Percentiles rank a stretch among this genome's conserved stretches.
phyloP scores from a whole-genome alignment of 2,888 invertebrate genomes.

The Tetragonula carbonaria region DNA sequence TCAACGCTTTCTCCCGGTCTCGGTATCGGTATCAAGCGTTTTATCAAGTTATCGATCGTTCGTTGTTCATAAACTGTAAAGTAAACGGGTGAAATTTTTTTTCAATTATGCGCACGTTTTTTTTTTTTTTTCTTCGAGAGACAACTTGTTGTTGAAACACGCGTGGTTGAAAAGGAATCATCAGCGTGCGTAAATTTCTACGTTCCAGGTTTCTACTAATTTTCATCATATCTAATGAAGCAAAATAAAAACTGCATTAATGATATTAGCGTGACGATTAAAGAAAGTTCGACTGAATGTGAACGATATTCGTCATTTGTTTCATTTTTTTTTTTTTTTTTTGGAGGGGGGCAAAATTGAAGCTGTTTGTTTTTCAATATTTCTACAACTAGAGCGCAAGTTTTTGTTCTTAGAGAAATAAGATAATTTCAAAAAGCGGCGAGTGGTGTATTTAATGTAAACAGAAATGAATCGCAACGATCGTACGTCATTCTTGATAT shows the following conservation, averaged over 20 bases:
- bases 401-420: neutral
- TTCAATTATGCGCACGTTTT: neutral
- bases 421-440: neutral
- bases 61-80: neutral
- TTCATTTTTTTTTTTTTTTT: neutral
- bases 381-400: neutral
- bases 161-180: no score
- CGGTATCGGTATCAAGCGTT: neutral
- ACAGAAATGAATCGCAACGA: no score
- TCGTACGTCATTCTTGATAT: no score
- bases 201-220: no score
- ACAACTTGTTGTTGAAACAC: neutral
- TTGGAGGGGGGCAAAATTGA: no score
- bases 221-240: neutral
- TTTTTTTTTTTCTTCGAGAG: neutral
- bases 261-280: neutral
- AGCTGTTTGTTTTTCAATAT: neutral
- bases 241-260: neutral
- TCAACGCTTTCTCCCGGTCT: conserved; percentile 31
- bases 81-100: neutral
- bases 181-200: no score
- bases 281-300: neutral
- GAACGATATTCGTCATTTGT: neutral
- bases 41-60: conserved; percentile 4
- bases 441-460: no score